Evolutionary conservation across 1,140 invertebrate species (phyloP).

Genomic region (Ceratoteleas bidentatus): DNA sequence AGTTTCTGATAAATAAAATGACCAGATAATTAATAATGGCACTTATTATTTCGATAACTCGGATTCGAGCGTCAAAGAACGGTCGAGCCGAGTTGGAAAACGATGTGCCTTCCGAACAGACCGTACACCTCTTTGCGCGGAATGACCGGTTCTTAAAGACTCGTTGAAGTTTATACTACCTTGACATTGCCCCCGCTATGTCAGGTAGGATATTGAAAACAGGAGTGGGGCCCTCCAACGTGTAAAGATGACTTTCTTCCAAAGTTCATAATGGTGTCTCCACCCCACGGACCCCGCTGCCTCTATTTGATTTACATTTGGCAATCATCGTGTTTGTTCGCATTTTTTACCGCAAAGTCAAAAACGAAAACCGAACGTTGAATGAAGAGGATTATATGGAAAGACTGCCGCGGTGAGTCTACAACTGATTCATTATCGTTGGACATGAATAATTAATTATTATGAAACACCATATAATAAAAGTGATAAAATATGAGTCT

Average conservation of each 20-base stretch:
- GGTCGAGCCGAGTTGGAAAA: constrained; percentile 34
- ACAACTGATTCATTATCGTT: too few relatives aligned
- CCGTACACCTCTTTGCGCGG: constrained; percentile 70
- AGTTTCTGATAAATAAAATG: constrained; percentile 9
- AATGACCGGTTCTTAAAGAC: constrained; percentile 76
- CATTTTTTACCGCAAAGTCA: constrained; percentile 1
- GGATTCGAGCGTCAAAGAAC: constrained; percentile 24
- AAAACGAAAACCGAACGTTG: background rate
- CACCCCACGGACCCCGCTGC: constrained; percentile 8
- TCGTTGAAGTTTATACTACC: constrained; percentile 78
- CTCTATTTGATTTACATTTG: constrained; percentile 14
- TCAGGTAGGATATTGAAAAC: constrained; percentile 50
- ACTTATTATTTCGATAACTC: constrained; percentile 10
- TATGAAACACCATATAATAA: background rate
- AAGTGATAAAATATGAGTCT: too few relatives aligned
- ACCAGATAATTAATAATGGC: constrained; percentile 10
- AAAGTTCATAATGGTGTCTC: constrained; percentile 56
- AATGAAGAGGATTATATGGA: background rate
- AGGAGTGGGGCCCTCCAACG: constrained; percentile 45
- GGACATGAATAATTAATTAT: constrained; percentile 10
- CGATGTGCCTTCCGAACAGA: constrained; percentile 57
- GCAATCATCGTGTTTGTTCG: background rate
- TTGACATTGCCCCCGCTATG: constrained; percentile 80
- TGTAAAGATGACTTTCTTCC: constrained; percentile 48
- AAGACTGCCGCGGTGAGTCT: too few relatives aligned